These are phyloP conservation scores for Solenopsis fugax DNA, from an alignment of 1,140 invertebrate genomes.

Conservation along the genomic window DNA sequence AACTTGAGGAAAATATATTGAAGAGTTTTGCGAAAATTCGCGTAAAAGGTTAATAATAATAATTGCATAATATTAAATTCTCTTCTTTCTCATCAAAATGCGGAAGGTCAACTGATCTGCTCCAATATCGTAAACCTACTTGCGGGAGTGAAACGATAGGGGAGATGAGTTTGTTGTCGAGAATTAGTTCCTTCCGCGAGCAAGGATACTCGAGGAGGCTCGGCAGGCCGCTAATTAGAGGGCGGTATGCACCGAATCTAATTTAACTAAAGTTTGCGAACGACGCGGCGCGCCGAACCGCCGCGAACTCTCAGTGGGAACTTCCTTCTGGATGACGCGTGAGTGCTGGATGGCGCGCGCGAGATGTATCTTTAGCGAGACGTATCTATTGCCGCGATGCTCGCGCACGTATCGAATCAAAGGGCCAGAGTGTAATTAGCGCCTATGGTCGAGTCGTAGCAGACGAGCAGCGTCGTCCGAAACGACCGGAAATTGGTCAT, in stretches of 20 bases:
- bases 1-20: not conserved
- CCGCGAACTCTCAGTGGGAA: not conserved
- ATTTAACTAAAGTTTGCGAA: constrained; percentile 65
- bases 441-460: not conserved
- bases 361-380: constrained; percentile 8
- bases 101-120: not conserved
- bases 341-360: not conserved
- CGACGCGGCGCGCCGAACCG: constrained; percentile 17
- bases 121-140: not conserved
- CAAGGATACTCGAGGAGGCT: not conserved
- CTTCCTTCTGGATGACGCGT: constrained; percentile 33
- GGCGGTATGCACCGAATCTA: constrained; percentile 52
- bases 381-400: not conserved
- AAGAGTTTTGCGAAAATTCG: not conserved
- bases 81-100: not conserved
- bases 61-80: not conserved
- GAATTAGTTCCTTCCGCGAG: constrained; percentile 15
- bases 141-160: not conserved
- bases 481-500: constrained; percentile 58
- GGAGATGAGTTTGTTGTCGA: constrained; percentile 1
- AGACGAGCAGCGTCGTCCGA: not conserved
- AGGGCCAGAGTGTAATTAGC: constrained; percentile 57
- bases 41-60: not conserved
- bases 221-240: constrained; percentile 45
- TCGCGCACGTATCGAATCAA: constrained; percentile 38